Evolutionary conservation across 2,797 vertebrate genomes (phyloP), one percentile per base, ranked within the genome.

Genomic region (Pagetopsis macropterus): DNA sequence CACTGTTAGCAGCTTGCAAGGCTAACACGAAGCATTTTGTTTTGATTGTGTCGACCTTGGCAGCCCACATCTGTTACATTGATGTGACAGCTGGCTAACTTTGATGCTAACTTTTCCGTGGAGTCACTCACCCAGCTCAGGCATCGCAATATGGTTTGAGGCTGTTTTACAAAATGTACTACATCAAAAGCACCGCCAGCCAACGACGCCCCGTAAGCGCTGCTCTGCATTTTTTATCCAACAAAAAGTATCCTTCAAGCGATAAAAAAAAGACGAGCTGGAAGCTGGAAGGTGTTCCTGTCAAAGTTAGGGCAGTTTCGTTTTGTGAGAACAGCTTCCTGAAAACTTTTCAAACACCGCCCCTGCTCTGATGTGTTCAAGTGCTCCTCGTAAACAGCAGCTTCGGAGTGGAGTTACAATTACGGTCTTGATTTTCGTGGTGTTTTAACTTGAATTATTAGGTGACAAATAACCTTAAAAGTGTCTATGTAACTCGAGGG

Each of bases 121-220:
- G 21, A 59, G 57, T 72, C 73, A 92, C 93, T 95, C 86, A 95
- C 94, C 94, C 94, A 95, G 72, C 94, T 91, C 55, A 94, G 65
- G 60, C 81, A 70, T 61, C 94, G 93, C 63, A 91, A 17, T 27
- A 94, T 72, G 23, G 93, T 94, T 72, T 94, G 93, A 11, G 94
- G 93, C 63, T 90, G 90, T 52, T 87, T 92, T 0, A 93, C 1
- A 51, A 94, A 95, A 37, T 27, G 75, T 54, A 2, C n/a, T 0
- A 88, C 2, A 3, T 95, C 93, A 43, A 95, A 95, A 23, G 90
- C 62, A 1, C 94, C 93, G 0, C 94, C 94, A 17, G 94, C 91
- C 84, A 95, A 49, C 46, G 94, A 92, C 31, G 93, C 92, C 4
- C 94, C 94, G 48, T 94, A 95, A 37, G 92, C 94, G 5, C 86